Percentiles rank a stretch among this genome's conserved stretches.
Conservation (phyloP, 1,140 invertebrate species). For the Calephelis virginiensis region DNA sequence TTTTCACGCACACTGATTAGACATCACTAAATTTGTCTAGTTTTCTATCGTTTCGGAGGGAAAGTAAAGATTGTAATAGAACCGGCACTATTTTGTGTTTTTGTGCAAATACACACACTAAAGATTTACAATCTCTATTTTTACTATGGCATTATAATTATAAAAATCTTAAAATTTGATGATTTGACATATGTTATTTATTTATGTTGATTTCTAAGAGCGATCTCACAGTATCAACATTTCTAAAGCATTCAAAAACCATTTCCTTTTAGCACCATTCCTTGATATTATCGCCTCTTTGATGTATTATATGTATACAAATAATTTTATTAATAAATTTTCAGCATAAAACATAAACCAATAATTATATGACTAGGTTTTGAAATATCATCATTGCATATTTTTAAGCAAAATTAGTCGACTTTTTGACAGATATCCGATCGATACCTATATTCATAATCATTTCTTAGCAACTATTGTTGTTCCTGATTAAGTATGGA, state of each 20-base stretch:
- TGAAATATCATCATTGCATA: neutral
- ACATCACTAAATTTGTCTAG: too few species aligned
- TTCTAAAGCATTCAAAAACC: constrained; percentile 20
- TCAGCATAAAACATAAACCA: constrained; percentile 12
- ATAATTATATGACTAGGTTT: constrained; percentile 21
- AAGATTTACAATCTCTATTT: neutral
- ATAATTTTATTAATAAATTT: constrained; percentile 14
- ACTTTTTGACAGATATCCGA: neutral
- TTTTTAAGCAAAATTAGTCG: constrained; percentile 1
- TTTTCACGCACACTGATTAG: too few species aligned
- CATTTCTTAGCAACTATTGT: too few species aligned
- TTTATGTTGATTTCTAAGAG: constrained; percentile 17
- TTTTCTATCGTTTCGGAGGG: too few species aligned
- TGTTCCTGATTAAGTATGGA: too few species aligned
- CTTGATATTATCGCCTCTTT: constrained; percentile 36
- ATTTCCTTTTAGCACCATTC: constrained; percentile 38
- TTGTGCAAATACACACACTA: too few species aligned
- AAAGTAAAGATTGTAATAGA: too few species aligned
- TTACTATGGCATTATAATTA: neutral
- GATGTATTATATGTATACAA: constrained; percentile 22
- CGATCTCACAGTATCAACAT: constrained; percentile 38
- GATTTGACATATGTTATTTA: neutral
- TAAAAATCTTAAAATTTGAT: constrained; percentile 12
- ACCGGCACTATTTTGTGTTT: too few species aligned
- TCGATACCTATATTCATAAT: too few species aligned